A percentile compares a stretch with the other conserved stretches of the same genome.
These are phyloP conservation scores for Haplochromis burtoni DNA, from an alignment of 2,113 vertebrate species.

Conservation along the genomic window DNA sequence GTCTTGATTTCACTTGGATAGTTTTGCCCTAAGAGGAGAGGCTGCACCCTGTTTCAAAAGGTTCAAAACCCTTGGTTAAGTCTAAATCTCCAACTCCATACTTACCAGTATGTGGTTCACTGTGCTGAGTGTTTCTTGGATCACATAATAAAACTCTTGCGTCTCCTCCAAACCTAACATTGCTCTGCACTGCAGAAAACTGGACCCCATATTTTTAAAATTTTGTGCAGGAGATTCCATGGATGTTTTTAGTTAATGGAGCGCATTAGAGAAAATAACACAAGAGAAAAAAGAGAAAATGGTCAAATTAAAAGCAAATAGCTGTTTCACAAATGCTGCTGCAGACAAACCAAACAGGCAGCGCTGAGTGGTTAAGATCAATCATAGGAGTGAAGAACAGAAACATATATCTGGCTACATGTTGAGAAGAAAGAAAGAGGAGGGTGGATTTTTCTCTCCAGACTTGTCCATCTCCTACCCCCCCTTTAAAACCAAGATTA, in stretches of 20 bases:
- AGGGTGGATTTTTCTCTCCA: not conserved
- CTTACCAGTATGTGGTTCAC: not conserved
- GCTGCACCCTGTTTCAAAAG: not conserved
- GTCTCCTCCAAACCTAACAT: not conserved
- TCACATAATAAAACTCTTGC: not conserved
- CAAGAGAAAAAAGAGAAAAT: not conserved
- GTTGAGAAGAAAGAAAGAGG: not conserved
- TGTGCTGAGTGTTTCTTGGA: not conserved
- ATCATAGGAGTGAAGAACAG: not conserved
- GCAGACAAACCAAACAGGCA: not conserved
- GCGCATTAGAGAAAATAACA: not conserved
- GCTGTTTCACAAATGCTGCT: not conserved
- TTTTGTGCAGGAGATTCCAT: not conserved
- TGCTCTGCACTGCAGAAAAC: not conserved
- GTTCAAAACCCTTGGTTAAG: not conserved
- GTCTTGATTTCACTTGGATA: not conserved
- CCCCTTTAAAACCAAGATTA: conserved; percentile 11
- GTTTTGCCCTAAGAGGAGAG: not conserved
- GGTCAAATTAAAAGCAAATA: not conserved
- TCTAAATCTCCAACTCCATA: not conserved
- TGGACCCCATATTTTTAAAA: not conserved
- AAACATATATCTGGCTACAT: not conserved
- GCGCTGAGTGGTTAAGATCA: not conserved
- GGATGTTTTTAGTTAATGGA: not conserved
- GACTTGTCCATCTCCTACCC: not conserved